Base-by-base conservation (phyloP, 2,888 invertebrate genomes). In the Drosophila barbarae region DNA sequence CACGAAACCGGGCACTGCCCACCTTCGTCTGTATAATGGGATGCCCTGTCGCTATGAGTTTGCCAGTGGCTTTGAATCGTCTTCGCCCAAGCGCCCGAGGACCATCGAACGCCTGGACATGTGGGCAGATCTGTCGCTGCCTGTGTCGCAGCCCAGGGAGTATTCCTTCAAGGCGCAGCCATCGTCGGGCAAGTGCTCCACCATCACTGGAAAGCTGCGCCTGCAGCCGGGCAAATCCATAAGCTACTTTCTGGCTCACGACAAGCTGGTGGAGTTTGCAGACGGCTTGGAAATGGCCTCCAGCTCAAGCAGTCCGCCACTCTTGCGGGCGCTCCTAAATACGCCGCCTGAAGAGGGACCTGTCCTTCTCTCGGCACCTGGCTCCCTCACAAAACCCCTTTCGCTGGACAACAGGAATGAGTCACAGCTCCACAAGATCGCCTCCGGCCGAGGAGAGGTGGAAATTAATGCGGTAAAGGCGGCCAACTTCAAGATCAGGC, bases 11-110 rank as follows among this genome's bases (percentile, higher is more conserved):
- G 77, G 86, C 3, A 92, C 92, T 1, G 91, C 92, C 0, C 95
- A 95, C 78, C 72, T 95, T n/a, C 90, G 95, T 72, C 88, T 95
- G 5, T 95, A 93, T 87, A 95, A 95, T 75, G 92, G 92, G 5
- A 90, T 91, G 77, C 89, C 91, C 26, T 93, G 93, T 76, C 89
- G 90, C 61, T 90, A 92, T 63, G 89, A 89, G 0, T 86, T 92
- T n/a, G 47, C 8, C 73, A 77, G 47, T 21, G 32, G n/a, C 32
- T 49, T 32, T 32, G 10, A 32, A 18, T n/a, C 34, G 1, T 23
- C 56, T 49, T 66, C 46, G 15, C 38, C 7, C 18, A 15, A 32
- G 15, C 26, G 6, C 3, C 39, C 28, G 0, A 47, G 46, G 3
- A 21, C 23, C 44, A 69, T 88, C 1, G 61, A 72, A 68, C 56